phyloP scores from a whole-genome alignment of 2,797 vertebrate species.

The Rousettus madagascariensis region DNA sequence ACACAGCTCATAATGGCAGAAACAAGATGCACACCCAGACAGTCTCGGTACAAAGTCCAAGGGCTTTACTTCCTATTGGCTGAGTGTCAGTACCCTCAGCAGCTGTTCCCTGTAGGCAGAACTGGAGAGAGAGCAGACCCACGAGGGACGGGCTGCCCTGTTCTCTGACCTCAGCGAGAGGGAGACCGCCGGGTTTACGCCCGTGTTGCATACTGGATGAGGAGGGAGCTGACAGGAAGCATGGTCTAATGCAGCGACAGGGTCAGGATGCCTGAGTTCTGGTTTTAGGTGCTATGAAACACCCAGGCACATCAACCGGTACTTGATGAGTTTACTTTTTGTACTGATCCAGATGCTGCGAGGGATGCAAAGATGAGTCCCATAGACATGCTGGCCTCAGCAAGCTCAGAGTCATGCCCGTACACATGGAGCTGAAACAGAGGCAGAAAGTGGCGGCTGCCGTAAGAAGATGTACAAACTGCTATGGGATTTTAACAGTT shows the following conservation, averaged over 20 bases:
- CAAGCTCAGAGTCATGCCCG: not conserved
- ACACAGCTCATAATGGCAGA: not conserved
- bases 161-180: not conserved
- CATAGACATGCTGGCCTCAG: not conserved
- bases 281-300: not conserved
- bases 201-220: not conserved
- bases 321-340: not conserved
- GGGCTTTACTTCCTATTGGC: constrained; percentile 46
- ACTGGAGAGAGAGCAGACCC: not conserved
- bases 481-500: not conserved
- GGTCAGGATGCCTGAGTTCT: not conserved
- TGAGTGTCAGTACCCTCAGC: constrained; percentile 22
- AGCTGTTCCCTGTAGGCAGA: constrained; percentile 51
- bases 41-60: not conserved
- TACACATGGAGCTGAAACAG: not conserved
- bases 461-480: not conserved
- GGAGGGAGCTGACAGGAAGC: not conserved
- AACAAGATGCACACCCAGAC: constrained; percentile 8
- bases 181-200: not conserved
- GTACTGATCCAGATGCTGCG: not conserved
- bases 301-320: not conserved
- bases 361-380: not conserved
- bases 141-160: not conserved
- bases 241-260: not conserved
- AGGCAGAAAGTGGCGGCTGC: not conserved